Conservation (phyloP, 2,888 invertebrate genomes). For the Limnephilus lunatus region DNA sequence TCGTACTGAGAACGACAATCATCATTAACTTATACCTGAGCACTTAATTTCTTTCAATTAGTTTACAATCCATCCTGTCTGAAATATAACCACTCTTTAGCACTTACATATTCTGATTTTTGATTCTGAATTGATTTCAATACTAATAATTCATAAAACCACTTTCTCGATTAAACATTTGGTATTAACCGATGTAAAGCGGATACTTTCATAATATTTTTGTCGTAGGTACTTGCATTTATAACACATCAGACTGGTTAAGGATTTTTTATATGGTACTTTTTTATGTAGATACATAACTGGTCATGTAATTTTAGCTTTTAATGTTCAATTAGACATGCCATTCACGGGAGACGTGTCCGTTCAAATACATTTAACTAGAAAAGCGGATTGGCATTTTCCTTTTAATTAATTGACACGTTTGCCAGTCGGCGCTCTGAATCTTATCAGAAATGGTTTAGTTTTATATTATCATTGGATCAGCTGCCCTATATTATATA, state of each 20-base stretch:
- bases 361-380: neutral
- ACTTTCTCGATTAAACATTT: neutral
- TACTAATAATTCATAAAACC: constrained; percentile 1
- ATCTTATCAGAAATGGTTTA: neutral
- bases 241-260: neutral
- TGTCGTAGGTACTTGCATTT: neutral
- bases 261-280: neutral
- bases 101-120: neutral
- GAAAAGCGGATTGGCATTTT: neutral
- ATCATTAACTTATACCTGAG: neutral
- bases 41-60: neutral
- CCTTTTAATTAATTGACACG: neutral
- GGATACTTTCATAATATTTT: neutral
- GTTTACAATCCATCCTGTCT: neutral
- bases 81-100: neutral
- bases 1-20: too few relatives aligned
- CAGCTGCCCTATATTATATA: too few relatives aligned
- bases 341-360: neutral
- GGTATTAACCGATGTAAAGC: neutral
- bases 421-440: neutral
- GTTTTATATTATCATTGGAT: too few relatives aligned
- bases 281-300: neutral
- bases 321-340: neutral
- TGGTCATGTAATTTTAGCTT: neutral
- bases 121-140: neutral